These are phyloP conservation scores for Poeciliopsis paucimaculata DNA, from an alignment of 2,797 vertebrate species.

Conservation along the genomic window DNA sequence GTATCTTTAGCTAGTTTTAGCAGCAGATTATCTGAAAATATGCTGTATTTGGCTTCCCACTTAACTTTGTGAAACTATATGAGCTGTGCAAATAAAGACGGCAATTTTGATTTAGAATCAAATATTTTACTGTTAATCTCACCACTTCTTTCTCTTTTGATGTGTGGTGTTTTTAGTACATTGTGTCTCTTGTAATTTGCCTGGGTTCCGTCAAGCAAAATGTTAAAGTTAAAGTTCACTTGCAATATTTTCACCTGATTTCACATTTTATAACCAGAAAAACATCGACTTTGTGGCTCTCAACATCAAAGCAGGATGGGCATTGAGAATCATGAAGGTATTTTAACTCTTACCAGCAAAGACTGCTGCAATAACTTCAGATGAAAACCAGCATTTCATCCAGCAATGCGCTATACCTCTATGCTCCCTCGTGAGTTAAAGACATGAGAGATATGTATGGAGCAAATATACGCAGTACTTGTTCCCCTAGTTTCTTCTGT, in stretches of 20 bases:
- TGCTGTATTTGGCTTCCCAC: not conserved
- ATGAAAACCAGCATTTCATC: not conserved
- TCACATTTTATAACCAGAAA: constrained; percentile 16
- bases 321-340: not conserved
- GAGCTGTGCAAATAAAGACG: not conserved
- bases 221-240: constrained; percentile 2
- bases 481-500: not conserved
- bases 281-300: not conserved
- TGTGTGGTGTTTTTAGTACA: not conserved
- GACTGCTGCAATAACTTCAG: not conserved
- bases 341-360: not conserved
- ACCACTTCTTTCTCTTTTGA: not conserved
- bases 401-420: not conserved
- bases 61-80: not conserved
- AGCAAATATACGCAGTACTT: not conserved
- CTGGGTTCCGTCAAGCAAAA: constrained; percentile 24
- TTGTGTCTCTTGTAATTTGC: constrained; percentile 18
- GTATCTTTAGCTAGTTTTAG: not conserved
- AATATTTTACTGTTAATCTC: not conserved
- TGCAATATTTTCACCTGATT: not conserved
- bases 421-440: not conserved
- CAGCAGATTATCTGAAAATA: not conserved
- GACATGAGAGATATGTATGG: not conserved
- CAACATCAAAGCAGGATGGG: not conserved
- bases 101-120: not conserved